Conservation (phyloP, 2,113 vertebrate genomes). For the Muscicapa adusta region DNA sequence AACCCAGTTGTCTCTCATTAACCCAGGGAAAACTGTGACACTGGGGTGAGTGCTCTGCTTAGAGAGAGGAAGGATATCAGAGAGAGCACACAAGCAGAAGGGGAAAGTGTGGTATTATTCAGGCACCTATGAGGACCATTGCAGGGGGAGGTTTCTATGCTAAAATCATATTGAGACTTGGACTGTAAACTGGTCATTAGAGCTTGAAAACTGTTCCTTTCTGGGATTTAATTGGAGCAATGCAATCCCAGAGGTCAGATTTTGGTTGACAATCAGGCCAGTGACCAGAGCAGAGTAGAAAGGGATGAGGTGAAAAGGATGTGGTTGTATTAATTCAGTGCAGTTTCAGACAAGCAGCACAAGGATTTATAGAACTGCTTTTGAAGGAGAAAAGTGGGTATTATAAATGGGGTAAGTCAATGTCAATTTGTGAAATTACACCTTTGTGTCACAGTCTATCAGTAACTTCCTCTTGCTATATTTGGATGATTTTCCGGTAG, state of each 20-base stretch:
- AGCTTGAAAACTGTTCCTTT: neutral
- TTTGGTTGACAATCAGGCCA: neutral
- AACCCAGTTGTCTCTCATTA: neutral
- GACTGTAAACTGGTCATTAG: neutral
- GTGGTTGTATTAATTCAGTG: neutral
- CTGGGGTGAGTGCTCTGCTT: neutral
- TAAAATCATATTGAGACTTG: neutral
- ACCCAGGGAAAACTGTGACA: neutral
- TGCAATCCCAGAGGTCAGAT: neutral
- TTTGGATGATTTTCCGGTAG: neutral
- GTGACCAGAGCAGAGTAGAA: neutral
- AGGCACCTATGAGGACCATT: fast-evolving
- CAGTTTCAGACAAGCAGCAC: neutral
- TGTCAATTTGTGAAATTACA: neutral
- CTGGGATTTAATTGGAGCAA: neutral
- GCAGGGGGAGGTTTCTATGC: neutral
- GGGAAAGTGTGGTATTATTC: neutral
- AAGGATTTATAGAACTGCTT: neutral
- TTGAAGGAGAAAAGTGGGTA: neutral
- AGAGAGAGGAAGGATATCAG: neutral
- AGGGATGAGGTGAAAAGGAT: neutral
- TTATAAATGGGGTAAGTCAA: neutral
- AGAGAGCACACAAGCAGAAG: neutral
- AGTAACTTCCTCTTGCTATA: neutral
- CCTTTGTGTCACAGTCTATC: neutral